Evolutionary conservation across 2,113 vertebrate species (phyloP), one percentile per base, ranked within the genome.

Genomic region (Pluvialis apricaria): DNA sequence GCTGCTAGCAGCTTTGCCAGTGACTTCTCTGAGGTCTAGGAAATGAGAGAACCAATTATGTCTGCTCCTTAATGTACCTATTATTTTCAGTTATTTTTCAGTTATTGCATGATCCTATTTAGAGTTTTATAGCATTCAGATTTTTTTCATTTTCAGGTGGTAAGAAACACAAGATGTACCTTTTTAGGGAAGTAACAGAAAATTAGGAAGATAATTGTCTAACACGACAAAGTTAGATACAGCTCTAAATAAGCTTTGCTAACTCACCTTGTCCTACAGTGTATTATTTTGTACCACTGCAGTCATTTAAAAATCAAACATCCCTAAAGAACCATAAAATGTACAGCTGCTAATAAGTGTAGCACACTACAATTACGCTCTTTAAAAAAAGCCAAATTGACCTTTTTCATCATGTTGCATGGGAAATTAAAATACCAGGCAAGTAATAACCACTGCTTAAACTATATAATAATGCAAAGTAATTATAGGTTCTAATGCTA

Each of bases 381-480:
- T 96, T 96, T 90, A 71, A 95, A 97, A 96, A 97, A 97, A 96
- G 96, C 92, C 94, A 97, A 97, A 97, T 95, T 97, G 97, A 97
- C 97, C 97, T 97, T 97, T 97, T 97, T 97, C 97, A 96, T 97
- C 96, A 91, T 89, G 94, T 96, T 97, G 94, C 96, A 94, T 92
- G 95, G 97, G 98, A 98, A 97, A 98, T 97, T 97, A 97, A 98
- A 98, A 97, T 98, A 98, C 97, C 97, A 97, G 91, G 97, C 97
- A 98, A 97, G 95, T 96, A 92, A 97, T 98, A 98, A 97, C 88
- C 92, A 82, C 93, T 96, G 92, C 93, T 97, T 98, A 97, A 98
- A 97, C 96, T 97, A 97, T 95, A 97, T 97, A 97, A 97, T 98
- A 97, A 98, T 97, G 96, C 97, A 96, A 97, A 97, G 97, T 97